Evolutionary conservation across 2,797 vertebrate species (phyloP), one percentile per base, ranked within the genome.

Genomic region (Anguilla marmorata): DNA sequence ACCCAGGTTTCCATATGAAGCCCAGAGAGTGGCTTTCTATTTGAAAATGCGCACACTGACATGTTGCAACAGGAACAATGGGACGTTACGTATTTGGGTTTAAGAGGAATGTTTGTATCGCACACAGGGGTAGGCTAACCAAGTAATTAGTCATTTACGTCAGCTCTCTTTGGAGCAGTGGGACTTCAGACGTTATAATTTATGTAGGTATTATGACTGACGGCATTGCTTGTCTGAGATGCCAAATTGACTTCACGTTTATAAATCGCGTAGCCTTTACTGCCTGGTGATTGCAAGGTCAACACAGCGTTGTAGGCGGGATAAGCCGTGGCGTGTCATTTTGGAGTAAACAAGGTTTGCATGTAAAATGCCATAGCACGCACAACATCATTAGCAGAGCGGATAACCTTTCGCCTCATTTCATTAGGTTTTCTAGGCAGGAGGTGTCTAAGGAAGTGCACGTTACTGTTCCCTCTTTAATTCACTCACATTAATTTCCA

Each of bases 31-130:
- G 91, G 89, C 92, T 93, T 92, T 91, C 91, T 90, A 86, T 91
- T 91, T 91, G 90, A 90, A 90, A 93, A 90, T 92, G 90, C 90
- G 90, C 91, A 90, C 90, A 90, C 88, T 56, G 91, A 92, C 96
- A 94, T 92, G 96, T 95, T 90, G 90, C 85, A 91, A 93, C 95
- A 93, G 91, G 94, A 95, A 94, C 94, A 94, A 93, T 92, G 89
- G 92, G 91, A 93, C 90, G 91, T 93, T 94, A 92, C 91, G 92
- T 93, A 91, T 92, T 93, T 94, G 90, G 93, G 92, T 92, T 89
- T 69, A 89, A 89, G 90, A 93, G 93, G 94, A 95, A 95, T 95
- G 92, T 92, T 93, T 79, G 88, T 88, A 86, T 89, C 88, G 56
- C 88, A 89, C 82, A 58, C 91, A 95, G 93, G 95, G 94, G 93